Conservation (phyloP, 2,113 vertebrate species). For the Mirza zaza region DNA sequence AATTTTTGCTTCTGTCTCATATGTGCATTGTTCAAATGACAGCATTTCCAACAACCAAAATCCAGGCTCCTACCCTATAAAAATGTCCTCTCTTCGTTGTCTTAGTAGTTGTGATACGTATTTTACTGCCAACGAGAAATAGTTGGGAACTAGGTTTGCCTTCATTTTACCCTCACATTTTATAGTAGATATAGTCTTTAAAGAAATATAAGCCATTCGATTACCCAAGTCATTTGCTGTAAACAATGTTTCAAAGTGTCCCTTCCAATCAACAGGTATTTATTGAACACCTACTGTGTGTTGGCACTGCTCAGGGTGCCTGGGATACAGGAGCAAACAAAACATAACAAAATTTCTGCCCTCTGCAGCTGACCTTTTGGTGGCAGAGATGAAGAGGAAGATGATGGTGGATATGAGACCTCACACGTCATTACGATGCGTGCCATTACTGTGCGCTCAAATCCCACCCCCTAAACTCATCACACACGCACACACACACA, state of each 20-base stretch:
- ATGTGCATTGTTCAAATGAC: background rate
- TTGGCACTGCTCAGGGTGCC: background rate
- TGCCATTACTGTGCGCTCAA: background rate
- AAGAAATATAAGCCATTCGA: background rate
- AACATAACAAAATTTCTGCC: background rate
- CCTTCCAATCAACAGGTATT: background rate
- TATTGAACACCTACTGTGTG: background rate
- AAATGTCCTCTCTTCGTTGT: background rate
- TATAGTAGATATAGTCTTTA: background rate
- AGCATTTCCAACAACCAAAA: background rate
- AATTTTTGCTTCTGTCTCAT: background rate
- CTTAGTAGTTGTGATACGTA: background rate
- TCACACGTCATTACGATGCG: background rate
- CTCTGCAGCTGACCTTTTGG: background rate
- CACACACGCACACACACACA: accelerated
- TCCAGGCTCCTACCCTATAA: background rate
- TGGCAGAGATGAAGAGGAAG: background rate
- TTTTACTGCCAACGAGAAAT: background rate
- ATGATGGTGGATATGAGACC: background rate
- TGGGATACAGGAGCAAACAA: background rate
- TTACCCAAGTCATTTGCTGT: background rate
- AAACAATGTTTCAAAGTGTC: background rate
- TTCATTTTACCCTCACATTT: background rate
- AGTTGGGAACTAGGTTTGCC: background rate
- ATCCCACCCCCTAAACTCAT: background rate